Percentiles rank a stretch among this genome's conserved stretches.
These are phyloP conservation scores for Drosophila quinaria DNA, from an alignment of 2,888 invertebrate genomes.

Conservation along the genomic window DNA sequence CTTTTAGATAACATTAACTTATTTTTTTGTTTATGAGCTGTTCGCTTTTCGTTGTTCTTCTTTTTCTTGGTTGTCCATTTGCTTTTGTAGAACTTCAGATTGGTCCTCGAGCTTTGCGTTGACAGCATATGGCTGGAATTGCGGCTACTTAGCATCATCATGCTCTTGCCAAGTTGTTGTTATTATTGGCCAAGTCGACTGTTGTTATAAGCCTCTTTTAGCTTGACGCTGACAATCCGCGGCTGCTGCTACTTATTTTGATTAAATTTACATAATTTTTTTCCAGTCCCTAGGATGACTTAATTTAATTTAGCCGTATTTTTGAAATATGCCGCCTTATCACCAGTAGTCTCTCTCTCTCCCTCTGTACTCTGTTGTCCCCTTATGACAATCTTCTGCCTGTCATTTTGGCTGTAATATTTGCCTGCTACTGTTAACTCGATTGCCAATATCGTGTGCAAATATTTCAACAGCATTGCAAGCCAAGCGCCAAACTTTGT, in stretches of 20 bases:
- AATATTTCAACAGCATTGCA: slow-evolving; percentile 71
- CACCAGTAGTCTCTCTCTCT: slow-evolving; percentile 20
- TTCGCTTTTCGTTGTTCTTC: slow-evolving; percentile 21
- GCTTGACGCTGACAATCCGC: slow-evolving; percentile 71
- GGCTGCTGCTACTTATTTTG: slow-evolving; percentile 75
- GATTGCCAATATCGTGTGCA: slow-evolving; percentile 76
- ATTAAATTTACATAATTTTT: slow-evolving; percentile 79
- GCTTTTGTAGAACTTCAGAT: slow-evolving; percentile 46
- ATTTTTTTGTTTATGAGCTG: slow-evolving; percentile 58
- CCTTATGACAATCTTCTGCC: neutral
- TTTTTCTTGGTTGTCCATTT: slow-evolving; percentile 41
- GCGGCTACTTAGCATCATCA: slow-evolving; percentile 75
- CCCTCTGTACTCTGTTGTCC: neutral
- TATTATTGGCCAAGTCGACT: slow-evolving; percentile 58
- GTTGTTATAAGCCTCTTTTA: slow-evolving; percentile 75
- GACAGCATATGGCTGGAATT: slow-evolving; percentile 77
- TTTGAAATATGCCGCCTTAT: slow-evolving; percentile 53
- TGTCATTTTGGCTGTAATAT: slow-evolving; percentile 51
- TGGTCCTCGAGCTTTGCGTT: slow-evolving; percentile 52
- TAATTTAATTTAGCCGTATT: slow-evolving; percentile 61
- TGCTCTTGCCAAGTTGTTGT: slow-evolving; percentile 26
- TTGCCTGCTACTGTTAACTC: slow-evolving; percentile 70
- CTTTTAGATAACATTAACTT: slow-evolving; percentile 7
- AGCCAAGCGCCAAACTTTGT: slow-evolving; percentile 61
- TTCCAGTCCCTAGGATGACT: slow-evolving; percentile 23